Conservation (phyloP, 2,797 vertebrate species). For the Gymnothorax javanicus region DNA sequence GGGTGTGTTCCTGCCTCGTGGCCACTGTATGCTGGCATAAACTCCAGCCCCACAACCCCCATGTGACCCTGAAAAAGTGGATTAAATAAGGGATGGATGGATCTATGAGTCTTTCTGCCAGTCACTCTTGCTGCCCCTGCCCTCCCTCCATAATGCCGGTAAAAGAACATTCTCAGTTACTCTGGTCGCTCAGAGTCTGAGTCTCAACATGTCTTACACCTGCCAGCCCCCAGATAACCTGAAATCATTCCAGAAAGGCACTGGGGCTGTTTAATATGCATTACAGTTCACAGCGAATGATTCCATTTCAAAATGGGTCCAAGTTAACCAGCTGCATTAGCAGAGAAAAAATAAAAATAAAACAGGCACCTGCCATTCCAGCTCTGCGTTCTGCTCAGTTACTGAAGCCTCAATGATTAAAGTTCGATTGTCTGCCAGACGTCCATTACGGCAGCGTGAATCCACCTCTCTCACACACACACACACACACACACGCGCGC, state of each 20-base stretch:
- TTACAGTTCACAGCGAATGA: conserved; percentile 37
- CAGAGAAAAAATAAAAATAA: conserved; percentile 39
- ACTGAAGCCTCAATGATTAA: conserved; percentile 53
- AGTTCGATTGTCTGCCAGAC: conserved; percentile 48
- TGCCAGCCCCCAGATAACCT: conserved; percentile 45
- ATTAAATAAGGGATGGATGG: neutral
- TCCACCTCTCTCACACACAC: neutral
- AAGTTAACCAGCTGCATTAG: conserved; percentile 46
- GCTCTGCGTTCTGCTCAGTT: conserved; percentile 41
- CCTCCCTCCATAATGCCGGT: conserved; percentile 41
- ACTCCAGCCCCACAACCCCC: too few species aligned
- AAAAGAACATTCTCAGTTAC: conserved; percentile 50
- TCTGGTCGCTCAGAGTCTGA: conserved; percentile 45
- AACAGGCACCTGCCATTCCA: conserved; percentile 65
- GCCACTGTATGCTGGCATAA: too few species aligned
- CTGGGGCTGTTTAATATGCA: conserved; percentile 55
- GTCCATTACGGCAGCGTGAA: conserved; percentile 55
- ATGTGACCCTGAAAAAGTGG: too few species aligned
- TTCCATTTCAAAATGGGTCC: conserved; percentile 53
- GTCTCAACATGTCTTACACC: conserved; percentile 49
- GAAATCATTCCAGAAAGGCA: conserved; percentile 28
- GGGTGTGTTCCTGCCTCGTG: too few species aligned
- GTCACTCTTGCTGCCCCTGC: conserved; percentile 34
- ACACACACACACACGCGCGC: neutral
- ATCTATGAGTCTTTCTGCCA: conserved; percentile 32